phyloP scores from a whole-genome alignment of 2,888 invertebrate genomes.

The Diarsia dahlii region DNA sequence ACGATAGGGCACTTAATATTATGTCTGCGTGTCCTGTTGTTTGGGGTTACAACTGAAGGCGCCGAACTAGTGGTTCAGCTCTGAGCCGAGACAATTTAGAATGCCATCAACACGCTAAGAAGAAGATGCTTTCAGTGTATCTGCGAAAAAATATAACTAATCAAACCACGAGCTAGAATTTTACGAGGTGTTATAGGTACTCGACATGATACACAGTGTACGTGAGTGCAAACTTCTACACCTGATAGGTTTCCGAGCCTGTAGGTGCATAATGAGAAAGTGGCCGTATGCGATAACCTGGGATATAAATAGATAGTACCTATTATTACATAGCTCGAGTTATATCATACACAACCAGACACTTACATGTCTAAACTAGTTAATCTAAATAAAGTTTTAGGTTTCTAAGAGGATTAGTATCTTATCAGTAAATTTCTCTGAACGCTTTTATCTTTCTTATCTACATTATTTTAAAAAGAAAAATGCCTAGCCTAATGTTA shows the following conservation, averaged over 20 bases:
- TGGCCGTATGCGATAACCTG: conserved; percentile 3
- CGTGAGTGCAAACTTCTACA: neutral
- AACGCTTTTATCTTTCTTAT: neutral
- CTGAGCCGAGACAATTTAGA: no score
- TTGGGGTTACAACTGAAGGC: no score
- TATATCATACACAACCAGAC: conserved; percentile 5
- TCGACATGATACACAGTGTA: neutral
- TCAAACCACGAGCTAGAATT: neutral
- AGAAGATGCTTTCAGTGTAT: neutral
- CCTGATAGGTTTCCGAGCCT: neutral
- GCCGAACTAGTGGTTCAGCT: no score
- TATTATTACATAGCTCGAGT: conserved; percentile 1
- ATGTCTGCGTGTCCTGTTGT: no score
- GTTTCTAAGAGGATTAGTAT: neutral
- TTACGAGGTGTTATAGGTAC: neutral
- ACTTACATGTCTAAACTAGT: neutral
- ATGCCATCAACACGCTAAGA: neutral
- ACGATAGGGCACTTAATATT: neutral
- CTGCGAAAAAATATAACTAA: neutral
- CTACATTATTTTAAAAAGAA: neutral
- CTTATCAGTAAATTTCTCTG: neutral
- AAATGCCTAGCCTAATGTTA: no score
- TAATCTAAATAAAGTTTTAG: neutral
- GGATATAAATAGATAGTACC: neutral
- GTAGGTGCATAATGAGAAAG: neutral